Conservation (phyloP, 2,113 vertebrate species). For the Oxyruncus cristatus region DNA sequence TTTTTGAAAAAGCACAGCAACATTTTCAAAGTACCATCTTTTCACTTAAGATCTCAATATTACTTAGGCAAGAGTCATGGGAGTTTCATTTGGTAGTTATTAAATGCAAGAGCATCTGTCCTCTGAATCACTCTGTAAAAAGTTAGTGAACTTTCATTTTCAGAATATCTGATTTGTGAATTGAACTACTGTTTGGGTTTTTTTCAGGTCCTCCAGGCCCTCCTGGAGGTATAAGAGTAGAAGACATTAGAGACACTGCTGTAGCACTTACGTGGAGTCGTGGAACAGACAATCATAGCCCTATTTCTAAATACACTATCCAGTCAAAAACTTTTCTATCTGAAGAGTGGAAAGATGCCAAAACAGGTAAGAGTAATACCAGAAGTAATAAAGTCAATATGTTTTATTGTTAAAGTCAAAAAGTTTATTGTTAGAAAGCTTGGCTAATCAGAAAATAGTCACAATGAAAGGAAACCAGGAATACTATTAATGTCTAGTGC, state of each 20-base stretch:
- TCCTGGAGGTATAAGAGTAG: conserved; percentile 87
- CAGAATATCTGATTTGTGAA: background rate
- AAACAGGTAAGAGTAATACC: conserved; percentile 80
- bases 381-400: background rate
- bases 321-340: conserved; percentile 83
- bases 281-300: conserved; percentile 94
- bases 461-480: background rate
- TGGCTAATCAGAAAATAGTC: background rate
- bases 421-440: background rate
- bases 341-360: conserved; percentile 88
- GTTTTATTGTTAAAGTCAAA: too few relatives aligned
- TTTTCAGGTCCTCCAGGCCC: conserved; percentile 91
- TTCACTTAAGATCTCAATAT: background rate
- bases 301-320: conserved; percentile 94
- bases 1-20: background rate
- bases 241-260: conserved; percentile 81
- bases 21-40: background rate
- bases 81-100: background rate
- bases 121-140: background rate
- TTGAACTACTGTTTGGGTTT: background rate
- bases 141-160: background rate
- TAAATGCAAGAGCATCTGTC: background rate
- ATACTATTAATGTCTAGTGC: background rate
- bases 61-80: background rate
- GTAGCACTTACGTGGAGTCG: conserved; percentile 90